Base-by-base conservation (phyloP, 2,797 vertebrate genomes). In the Picus viridis region DNA sequence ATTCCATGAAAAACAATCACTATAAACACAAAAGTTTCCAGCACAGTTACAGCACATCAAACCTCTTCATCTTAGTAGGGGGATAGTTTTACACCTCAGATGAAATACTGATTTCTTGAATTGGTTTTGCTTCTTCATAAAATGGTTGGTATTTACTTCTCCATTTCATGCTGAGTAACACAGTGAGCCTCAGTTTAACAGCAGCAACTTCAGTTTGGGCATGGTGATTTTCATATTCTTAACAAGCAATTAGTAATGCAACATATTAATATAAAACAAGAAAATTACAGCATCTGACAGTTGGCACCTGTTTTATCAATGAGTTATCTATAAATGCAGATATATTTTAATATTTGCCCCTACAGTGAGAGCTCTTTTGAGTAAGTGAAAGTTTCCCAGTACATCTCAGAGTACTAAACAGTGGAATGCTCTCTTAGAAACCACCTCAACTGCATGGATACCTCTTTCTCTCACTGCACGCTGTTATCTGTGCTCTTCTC, bases 1-100 rank as follows among this genome's bases (percentile, higher is more conserved):
- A 67, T 69, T 83, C 86, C 56, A 74, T 63, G 92, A 63, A 53
- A 91, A 83, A 41, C 32, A 67, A 86, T 34, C 34, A 49, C 77
- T 59, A 69, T 45, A 80, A 91, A 82, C 43, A 84, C 3, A 78
- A 89, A 90, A 84, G 7, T 71, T 1, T 9, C 13, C 68, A 79
- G 16, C 29, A 69, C 12, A 67, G 69, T 19, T 34, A 43, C 2
- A 83, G 41, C 18, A 85, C 49, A 57, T 1, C 24, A 34, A 69
- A 17, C 27, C 27, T 61, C 56, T 30, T 0, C 10, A 36, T 41
- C 24, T 68, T 47, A 39, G 29, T 1, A 58, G 0, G 0, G 19
- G 7, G 29, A 36, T 5, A 11, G 4, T 47, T 88, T 63, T 53
- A 49, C 18, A 47, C 16, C 0, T 1, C 36, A 90, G 61, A 49